Percentiles rank a stretch among this genome's conserved stretches.
These are phyloP conservation scores for Leptinotarsa undecemlineata DNA, from an alignment of 1,140 invertebrate species.

Conservation along the genomic window DNA sequence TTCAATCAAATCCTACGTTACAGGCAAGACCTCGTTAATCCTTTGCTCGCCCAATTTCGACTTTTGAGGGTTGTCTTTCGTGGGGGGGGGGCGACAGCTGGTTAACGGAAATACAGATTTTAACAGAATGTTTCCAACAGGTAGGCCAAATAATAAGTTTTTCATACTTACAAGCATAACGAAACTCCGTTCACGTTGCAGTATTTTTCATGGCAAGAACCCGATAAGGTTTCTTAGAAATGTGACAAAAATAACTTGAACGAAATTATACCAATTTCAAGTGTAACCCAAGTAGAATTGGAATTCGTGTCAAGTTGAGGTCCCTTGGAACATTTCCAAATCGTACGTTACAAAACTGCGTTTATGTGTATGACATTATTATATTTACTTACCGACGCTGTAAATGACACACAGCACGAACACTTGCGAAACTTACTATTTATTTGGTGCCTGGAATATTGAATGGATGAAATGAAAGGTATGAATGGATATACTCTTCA, in stretches of 20 bases:
- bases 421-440: not conserved
- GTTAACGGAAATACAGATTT: too few species aligned
- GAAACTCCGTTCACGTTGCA: too few species aligned
- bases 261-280: not conserved
- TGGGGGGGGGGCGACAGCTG: too few species aligned
- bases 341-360: not conserved
- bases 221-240: not conserved
- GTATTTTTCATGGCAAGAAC: not conserved
- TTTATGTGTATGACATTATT: not conserved
- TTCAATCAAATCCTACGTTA: too few species aligned
- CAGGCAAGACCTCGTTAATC: too few species aligned
- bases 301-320: constrained; percentile 5
- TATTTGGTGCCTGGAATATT: not conserved
- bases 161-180: too few species aligned
- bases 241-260: not conserved
- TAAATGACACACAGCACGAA: not conserved
- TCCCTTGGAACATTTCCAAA: constrained; percentile 1
- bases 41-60: too few species aligned
- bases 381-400: not conserved
- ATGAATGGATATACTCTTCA: too few species aligned
- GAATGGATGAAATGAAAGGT: not conserved
- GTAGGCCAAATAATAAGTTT: too few species aligned
- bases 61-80: too few species aligned
- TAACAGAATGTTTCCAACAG: too few species aligned
- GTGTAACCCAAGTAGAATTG: not conserved